Percentiles rank a stretch among this genome's conserved stretches.
phyloP scores from a whole-genome alignment of 1,140 invertebrate species.

The Drosophila santomea region DNA sequence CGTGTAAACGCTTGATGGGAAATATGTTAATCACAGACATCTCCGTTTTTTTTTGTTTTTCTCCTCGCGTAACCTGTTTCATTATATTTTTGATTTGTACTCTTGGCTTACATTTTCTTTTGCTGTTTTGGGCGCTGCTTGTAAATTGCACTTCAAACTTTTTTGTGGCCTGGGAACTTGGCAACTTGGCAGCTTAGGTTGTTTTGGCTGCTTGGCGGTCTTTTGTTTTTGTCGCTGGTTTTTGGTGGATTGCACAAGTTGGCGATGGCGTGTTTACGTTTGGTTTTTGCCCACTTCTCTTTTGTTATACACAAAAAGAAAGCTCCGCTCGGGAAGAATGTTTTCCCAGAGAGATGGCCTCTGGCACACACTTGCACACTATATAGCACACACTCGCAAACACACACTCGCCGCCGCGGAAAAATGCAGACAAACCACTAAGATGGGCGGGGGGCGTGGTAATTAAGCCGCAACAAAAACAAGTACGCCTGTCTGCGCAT shows the following conservation, averaged over 20 bases:
- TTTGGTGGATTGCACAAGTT: constrained; percentile 40
- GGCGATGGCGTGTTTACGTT: constrained; percentile 62
- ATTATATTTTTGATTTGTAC: constrained; percentile 74
- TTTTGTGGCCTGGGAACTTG: constrained; percentile 34
- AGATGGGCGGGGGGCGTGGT: constrained; percentile 36
- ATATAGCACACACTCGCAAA: neutral
- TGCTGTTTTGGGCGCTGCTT: constrained; percentile 27
- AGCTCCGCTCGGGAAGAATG: constrained; percentile 65
- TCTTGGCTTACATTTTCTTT: constrained; percentile 65
- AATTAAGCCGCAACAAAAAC: constrained; percentile 67
- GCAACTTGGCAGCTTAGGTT: neutral
- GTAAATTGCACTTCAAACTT: constrained; percentile 63
- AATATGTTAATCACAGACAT: constrained; percentile 76
- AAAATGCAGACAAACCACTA: constrained; percentile 81
- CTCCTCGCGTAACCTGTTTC: constrained; percentile 73
- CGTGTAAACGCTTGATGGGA: constrained; percentile 77
- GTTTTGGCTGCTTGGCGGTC: constrained; percentile 4
- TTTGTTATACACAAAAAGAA: constrained; percentile 73
- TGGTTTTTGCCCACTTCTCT: constrained; percentile 47
- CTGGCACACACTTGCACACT: constrained; percentile 12
- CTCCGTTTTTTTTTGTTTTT: constrained; percentile 33
- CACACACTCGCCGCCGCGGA: constrained; percentile 23
- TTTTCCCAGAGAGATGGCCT: constrained; percentile 71
- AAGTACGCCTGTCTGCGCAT: constrained; percentile 60
- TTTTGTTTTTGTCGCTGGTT: constrained; percentile 50